Percentiles rank a stretch among this genome's conserved stretches.
Conservation (phyloP, 1,140 invertebrate genomes). For the Aphelenchoides fujianensis region DNA sequence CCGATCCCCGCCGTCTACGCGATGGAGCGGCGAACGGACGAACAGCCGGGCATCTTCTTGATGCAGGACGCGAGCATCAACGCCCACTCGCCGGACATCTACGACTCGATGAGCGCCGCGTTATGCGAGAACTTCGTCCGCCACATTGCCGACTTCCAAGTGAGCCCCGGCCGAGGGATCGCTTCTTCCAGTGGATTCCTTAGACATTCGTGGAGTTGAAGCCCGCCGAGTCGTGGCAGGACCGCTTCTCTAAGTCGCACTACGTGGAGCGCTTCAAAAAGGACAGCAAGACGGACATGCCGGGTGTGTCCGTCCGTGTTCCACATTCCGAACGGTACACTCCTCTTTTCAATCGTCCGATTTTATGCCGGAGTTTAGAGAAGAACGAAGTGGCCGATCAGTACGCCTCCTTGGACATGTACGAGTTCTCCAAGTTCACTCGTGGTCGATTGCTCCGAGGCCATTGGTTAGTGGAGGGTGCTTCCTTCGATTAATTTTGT, state of each 20-base stretch:
- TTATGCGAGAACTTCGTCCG: background rate
- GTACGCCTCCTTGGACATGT: background rate
- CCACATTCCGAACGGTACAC: too few relatives aligned
- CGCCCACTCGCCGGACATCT: background rate
- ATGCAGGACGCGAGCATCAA: background rate
- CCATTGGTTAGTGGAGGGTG: too few relatives aligned
- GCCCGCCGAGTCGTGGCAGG: background rate
- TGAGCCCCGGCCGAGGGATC: background rate
- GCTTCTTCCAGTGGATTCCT: background rate
- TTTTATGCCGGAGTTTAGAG: too few relatives aligned
- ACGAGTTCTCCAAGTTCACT: background rate
- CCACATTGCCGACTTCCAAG: background rate
- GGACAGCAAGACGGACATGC: too few relatives aligned
- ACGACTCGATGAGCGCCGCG: background rate
- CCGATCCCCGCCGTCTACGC: conserved; percentile 26
- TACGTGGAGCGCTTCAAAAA: background rate
- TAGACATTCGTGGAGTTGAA: background rate
- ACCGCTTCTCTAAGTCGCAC: background rate
- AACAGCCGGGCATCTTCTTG: background rate
- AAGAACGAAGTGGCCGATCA: too few relatives aligned
- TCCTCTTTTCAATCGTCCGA: too few relatives aligned
- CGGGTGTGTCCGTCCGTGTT: too few relatives aligned
- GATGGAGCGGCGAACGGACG: background rate
- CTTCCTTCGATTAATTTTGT: too few relatives aligned
- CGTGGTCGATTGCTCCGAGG: too few relatives aligned